Conservation (phyloP, 2,797 vertebrate species). For the Chaetophractus vellerosus region DNA sequence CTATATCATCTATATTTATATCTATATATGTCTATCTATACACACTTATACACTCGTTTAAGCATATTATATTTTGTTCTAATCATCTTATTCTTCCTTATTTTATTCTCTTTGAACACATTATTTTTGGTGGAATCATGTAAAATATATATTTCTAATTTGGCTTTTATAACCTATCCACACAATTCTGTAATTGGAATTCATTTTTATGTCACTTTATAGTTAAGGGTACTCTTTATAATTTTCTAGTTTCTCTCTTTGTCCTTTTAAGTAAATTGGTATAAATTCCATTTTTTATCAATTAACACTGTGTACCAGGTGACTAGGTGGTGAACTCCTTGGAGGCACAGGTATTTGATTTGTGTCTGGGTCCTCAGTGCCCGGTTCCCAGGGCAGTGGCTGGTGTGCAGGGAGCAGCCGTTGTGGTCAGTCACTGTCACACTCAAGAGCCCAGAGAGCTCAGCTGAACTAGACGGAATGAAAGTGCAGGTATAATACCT, state of each 20-base stretch:
- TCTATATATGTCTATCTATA: no score
- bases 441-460: fast-evolving
- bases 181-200: background rate
- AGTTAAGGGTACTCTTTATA: background rate
- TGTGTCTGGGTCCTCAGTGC: background rate
- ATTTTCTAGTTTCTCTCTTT: background rate
- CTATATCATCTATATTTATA: background rate
- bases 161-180: slow-evolving; percentile 43
- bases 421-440: fast-evolving
- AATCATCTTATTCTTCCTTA: background rate
- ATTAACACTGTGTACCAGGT: fast-evolving
- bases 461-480: background rate
- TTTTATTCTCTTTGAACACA: background rate
- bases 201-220: background rate
- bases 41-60: background rate
- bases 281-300: background rate
- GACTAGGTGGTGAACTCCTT: background rate
- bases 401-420: fast-evolving
- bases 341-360: background rate
- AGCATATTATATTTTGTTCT: background rate
- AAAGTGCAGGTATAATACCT: fast-evolving
- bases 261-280: background rate
- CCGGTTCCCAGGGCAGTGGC: fast-evolving
- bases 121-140: slow-evolving; percentile 43
- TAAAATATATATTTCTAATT: slow-evolving; percentile 3